Evolutionary conservation across 2,797 vertebrate species (phyloP).

Genomic region (Crypturellus tataupa): DNA sequence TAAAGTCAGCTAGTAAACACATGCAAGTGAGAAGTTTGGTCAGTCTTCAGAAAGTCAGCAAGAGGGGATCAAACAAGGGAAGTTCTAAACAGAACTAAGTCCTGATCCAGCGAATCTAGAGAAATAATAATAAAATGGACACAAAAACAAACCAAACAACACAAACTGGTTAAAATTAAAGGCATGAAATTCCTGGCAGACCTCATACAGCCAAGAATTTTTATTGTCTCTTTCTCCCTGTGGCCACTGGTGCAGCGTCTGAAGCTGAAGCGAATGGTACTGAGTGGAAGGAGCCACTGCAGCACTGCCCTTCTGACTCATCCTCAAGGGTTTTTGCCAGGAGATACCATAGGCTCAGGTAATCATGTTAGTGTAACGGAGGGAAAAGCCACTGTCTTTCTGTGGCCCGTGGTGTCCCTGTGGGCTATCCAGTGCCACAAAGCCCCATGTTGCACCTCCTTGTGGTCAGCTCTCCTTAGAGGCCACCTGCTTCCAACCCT

Average conservation of each 20-base stretch:
- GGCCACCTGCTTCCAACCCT: background rate
- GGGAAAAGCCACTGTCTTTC: background rate
- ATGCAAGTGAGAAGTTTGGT: background rate
- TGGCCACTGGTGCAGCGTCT: fast-evolving
- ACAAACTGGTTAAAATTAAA: background rate
- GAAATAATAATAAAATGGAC: background rate
- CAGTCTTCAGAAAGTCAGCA: background rate
- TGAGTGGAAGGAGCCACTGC: background rate
- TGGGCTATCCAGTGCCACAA: background rate
- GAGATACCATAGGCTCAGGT: background rate
- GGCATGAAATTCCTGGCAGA: background rate
- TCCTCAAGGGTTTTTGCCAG: background rate
- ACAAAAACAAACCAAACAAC: background rate
- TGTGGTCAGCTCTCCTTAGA: background rate
- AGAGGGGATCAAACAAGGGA: background rate
- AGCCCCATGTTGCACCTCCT: background rate
- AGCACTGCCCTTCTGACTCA: background rate
- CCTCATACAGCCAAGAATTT: background rate
- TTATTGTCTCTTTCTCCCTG: background rate
- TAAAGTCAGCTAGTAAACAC: background rate
- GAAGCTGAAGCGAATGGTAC: background rate
- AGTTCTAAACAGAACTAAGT: background rate
- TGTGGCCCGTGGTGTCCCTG: background rate
- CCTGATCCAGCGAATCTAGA: background rate
- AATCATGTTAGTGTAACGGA: background rate